Evolutionary conservation across 2,797 vertebrate genomes (phyloP), one percentile per base, ranked within the genome.

Genomic region (Fundulus diaphanus): DNA sequence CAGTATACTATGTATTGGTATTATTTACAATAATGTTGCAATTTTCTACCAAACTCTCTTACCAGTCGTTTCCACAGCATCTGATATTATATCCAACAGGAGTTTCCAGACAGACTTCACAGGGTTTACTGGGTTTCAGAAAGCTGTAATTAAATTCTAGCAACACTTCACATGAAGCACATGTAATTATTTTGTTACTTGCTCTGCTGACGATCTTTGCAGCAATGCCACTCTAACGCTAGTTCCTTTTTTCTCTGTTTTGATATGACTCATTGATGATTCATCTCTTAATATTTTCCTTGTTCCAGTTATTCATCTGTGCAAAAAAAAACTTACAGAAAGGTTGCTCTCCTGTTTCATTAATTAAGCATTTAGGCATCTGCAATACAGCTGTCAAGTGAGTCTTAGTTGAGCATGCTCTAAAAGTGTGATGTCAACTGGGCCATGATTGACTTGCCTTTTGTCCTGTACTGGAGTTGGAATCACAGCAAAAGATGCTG

Each of bases 401-500:
- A 33, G 40, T 42, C 40, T 42, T 42, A 42, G 40, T 11, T 42
- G 40, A 42, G 40, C 40, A 42, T 42, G 40, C 11, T 48, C 46
- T 48, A 15, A 16, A 18, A 18, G 18, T 20, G 12, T 44, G 42
- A 48, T 37, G 33, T n/a, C 22, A 40, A 42, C 31, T 40, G 35
- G 6, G 20, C 40, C 20, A 3, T 27, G 33, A 65, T 42, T 66
- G 24, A 66, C 37, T 42, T 27, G 22, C 12, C 1, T 1, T 40
- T 66, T 42, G 20, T 40, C 59, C 35, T 4, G 11, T 63, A 24
- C 13, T 20, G 33, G 5, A 13, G 22, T n/a, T 24, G 0, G 37
- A 27, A n/a, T n/a, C n/a, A n/a, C 22, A 66, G 40, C 68, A 74
- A 59, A 74, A 31, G 22, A 16, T 42, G 16, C 40, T 37, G 52